Percentiles rank a stretch among this genome's conserved stretches.
Evolutionary conservation across 1,140 invertebrate species (phyloP).

Genomic region (Paralvinella palmiformis): DNA sequence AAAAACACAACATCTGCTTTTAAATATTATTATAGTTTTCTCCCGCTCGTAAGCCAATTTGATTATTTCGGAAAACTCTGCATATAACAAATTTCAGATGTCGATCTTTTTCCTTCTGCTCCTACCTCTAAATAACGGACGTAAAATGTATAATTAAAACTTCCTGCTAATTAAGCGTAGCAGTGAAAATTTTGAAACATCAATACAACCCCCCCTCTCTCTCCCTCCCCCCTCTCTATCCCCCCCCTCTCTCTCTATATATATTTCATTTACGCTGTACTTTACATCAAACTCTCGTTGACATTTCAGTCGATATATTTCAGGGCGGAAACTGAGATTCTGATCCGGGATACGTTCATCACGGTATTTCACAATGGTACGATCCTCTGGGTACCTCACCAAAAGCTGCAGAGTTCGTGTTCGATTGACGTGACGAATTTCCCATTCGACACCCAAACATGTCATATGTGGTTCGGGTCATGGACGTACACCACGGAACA

Average conservation of each 20-base stretch:
- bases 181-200: neutral
- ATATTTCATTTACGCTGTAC: neutral
- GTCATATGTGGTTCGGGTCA: conserved; percentile 47
- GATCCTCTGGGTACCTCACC: conserved; percentile 94
- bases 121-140: no score
- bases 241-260: no score
- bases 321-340: neutral
- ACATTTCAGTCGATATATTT: neutral
- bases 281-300: neutral
- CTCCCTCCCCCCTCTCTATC: neutral
- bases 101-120: no score
- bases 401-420: conserved; percentile 97
- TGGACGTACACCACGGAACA: conserved; percentile 49
- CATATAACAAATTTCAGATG: no score
- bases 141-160: neutral
- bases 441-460: conserved; percentile 48
- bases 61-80: no score
- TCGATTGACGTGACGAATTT: conserved; percentile 57
- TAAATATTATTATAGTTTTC: no score
- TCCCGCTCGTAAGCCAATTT: no score
- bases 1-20: no score
- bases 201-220: neutral
- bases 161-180: neutral
- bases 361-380: conserved; percentile 73
- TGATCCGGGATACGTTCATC: conserved; percentile 35